phyloP scores from a whole-genome alignment of 1,140 invertebrate species.

The Centruroides sculpturatus region DNA sequence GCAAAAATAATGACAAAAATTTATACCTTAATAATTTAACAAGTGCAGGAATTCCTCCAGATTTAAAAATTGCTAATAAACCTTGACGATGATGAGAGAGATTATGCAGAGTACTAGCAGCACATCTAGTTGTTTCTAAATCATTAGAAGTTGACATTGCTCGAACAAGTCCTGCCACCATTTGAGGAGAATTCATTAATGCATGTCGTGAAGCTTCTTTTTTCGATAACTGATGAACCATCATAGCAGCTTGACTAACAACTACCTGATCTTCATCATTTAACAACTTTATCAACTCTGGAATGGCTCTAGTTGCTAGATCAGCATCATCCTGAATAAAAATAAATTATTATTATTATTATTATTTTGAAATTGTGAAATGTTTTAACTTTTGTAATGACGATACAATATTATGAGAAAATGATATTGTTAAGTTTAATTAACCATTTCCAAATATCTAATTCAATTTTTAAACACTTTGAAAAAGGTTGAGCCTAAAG shows the following conservation, averaged over 20 bases:
- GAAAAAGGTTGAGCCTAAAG: too few relatives aligned
- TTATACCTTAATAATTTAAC: constrained; percentile 44
- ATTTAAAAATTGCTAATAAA: constrained; percentile 36
- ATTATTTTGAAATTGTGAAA: too few relatives aligned
- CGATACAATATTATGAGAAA: too few relatives aligned
- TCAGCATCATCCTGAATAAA: constrained; percentile 30
- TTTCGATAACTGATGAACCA: constrained; percentile 45
- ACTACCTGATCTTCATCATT: constrained; percentile 51
- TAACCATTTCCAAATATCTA: too few relatives aligned
- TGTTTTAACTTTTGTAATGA: too few relatives aligned
- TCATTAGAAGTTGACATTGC: constrained; percentile 31
- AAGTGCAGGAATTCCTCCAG: constrained; percentile 36
- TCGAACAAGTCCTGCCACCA: constrained; percentile 30
- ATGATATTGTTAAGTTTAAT: too few relatives aligned
- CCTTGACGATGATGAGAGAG: constrained; percentile 34
- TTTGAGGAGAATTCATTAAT: constrained; percentile 33
- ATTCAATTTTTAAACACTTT: too few relatives aligned
- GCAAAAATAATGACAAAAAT: too few relatives aligned
- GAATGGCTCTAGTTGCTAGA: constrained; percentile 32
- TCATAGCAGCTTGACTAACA: constrained; percentile 94
- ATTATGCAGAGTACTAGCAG: constrained; percentile 33
- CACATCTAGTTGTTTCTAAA: constrained; percentile 26
- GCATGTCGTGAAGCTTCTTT: constrained; percentile 35
- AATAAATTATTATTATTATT: too few relatives aligned
- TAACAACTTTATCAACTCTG: constrained; percentile 34